Base-by-base conservation (phyloP, 2,888 invertebrate genomes). In the Amitus sp. region DNA sequence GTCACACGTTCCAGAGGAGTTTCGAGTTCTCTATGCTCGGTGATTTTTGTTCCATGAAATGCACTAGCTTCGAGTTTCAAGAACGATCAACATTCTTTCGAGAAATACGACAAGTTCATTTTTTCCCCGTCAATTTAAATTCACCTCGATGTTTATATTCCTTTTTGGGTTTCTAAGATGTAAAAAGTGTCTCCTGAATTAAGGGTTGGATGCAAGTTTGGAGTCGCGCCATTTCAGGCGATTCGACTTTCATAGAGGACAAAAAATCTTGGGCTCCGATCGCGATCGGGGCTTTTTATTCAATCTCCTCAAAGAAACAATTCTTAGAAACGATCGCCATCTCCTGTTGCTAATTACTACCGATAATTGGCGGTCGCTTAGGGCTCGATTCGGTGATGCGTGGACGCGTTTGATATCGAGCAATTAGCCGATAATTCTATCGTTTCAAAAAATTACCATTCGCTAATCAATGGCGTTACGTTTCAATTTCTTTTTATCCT, bases 1-100 rank as follows among this genome's bases (percentile, higher is more conserved):
- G 62, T 66, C 64, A 59, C 64, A 67, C 59, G 62, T 58, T 53
- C n/a, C 56, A 20, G 33, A 43, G 28, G 33, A 17, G 42, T 40
- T 48, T 40, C 55, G 53, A 19, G 47, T 49, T 20, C 45, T 23
- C 17, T 34, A 45, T 17, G 46, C 19, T 39, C 33, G 23, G 23
- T 39, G 34, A 40, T 54, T 47, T 46, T 57, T 56, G 55, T 62
- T 55, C 45, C 52, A 56, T 63, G 45, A 43, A 45, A 51, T 23
- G 23, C 23, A 5, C 23, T 23, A 5, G 23, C 4, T 7, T 23
- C 23, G 23, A 5, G 23, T 23, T 23, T 23, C 23, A 23, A 23
- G 23, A 23, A 23, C 23, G 3, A 23, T 5, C 7, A 5, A 23
- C 23, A 23, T 23, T 23, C 23, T 7, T 23, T 23, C 3, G 23